Conservation (phyloP, 1,140 invertebrate species). For the Potamilus streckersoni region DNA sequence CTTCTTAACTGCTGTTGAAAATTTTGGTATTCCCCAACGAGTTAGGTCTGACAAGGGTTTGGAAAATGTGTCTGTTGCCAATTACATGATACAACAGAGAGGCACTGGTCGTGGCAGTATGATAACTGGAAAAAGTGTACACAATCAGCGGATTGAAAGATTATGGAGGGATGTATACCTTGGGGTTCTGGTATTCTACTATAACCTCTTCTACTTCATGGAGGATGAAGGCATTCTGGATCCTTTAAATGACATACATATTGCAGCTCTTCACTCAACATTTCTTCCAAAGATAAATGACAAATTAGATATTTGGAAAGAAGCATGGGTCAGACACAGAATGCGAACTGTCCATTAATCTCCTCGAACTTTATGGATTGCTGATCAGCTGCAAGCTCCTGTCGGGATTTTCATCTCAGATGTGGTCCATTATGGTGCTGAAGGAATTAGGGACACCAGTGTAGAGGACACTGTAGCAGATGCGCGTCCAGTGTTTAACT, state of each 20-base stretch:
- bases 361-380: conserved; percentile 14
- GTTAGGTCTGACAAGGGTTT: conserved; percentile 14
- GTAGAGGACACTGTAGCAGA: not conserved
- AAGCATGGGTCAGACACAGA: conserved; percentile 30
- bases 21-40: not conserved
- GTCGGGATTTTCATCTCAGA: no score
- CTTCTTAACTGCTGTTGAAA: not conserved
- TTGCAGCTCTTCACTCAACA: conserved; percentile 18
- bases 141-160: no score
- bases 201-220: conserved; percentile 24
- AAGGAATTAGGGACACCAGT: not conserved
- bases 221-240: conserved; percentile 32
- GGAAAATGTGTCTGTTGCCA: conserved; percentile 7
- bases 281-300: conserved; percentile 27
- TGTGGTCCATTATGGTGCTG: conserved; percentile 3
- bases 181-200: no score
- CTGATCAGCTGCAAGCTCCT: conserved; percentile 9
- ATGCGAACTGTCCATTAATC: conserved; percentile 28
- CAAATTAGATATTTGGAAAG: conserved; percentile 23
- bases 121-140: conserved; percentile 1
- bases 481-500: not conserved
- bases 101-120: not conserved
- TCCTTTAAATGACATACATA: conserved; percentile 20
- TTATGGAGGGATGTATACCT: no score
- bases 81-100: conserved; percentile 2